A percentile compares a stretch with the other conserved stretches of the same genome.
These are phyloP conservation scores for Dioctria rufipes DNA, from an alignment of 2,888 invertebrate species.

Conservation along the genomic window DNA sequence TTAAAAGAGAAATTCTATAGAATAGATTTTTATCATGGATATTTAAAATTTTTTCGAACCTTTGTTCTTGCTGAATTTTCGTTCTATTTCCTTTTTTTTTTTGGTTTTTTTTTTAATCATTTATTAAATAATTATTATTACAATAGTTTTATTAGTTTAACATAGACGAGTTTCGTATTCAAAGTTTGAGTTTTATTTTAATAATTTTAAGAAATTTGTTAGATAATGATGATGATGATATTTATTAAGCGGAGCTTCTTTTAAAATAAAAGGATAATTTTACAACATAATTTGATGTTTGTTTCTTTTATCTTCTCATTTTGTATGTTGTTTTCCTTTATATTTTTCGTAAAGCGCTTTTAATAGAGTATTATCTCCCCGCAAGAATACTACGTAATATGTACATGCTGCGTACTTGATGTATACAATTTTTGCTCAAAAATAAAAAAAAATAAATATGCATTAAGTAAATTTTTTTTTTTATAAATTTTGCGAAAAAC, in stretches of 20 bases:
- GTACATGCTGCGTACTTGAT: not conserved
- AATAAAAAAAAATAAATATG: too few species aligned
- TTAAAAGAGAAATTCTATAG: conserved; percentile 29
- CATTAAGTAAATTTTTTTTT: not conserved
- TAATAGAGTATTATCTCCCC: conserved; percentile 30
- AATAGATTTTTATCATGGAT: conserved; percentile 15
- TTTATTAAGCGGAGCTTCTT: conserved; percentile 49
- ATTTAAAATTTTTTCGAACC: not conserved
- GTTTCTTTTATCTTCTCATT: conserved; percentile 49
- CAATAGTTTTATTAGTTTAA: conserved; percentile 37
- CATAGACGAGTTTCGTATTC: conserved; percentile 56
- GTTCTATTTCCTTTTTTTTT: conserved; percentile 22
- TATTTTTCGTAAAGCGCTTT: conserved; percentile 9
- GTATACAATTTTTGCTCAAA: not conserved
- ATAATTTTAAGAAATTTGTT: conserved; percentile 54
- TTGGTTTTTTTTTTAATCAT: conserved; percentile 14
- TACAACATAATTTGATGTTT: conserved; percentile 50
- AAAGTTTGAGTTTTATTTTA: conserved; percentile 57
- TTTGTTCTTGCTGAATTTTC: conserved; percentile 7
- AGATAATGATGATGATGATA: conserved; percentile 40
- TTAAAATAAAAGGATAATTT: conserved; percentile 51
- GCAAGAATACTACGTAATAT: not conserved
- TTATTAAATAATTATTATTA: conserved; percentile 34
- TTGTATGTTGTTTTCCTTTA: conserved; percentile 38
- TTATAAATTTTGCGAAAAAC: conserved; percentile 15